These are phyloP conservation scores for Rhabdornis inornatus DNA, from an alignment of 2,113 vertebrate species.

Conservation along the genomic window DNA sequence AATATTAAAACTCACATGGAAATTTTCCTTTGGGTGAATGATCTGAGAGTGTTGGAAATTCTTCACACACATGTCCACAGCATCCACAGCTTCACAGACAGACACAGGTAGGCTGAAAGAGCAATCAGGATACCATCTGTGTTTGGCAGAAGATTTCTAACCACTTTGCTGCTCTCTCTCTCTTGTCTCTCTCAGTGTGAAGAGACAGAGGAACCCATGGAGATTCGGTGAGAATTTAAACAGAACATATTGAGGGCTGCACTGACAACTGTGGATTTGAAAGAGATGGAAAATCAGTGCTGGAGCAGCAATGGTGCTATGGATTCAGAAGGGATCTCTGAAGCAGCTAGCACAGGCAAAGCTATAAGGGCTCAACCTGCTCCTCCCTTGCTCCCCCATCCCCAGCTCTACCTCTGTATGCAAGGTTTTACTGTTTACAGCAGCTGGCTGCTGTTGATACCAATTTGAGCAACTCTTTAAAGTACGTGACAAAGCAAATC, in stretches of 20 bases:
- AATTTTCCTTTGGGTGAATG: not conserved
- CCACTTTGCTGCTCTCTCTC: slow-evolving; percentile 7
- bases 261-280: slow-evolving; percentile 12
- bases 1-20: slow-evolving; percentile 35
- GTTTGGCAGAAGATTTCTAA: slow-evolving; percentile 50
- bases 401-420: not conserved
- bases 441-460: not conserved
- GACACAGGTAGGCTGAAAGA: slow-evolving; percentile 53
- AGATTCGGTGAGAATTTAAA: slow-evolving; percentile 27
- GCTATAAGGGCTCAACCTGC: not conserved
- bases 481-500: not conserved
- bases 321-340: not conserved
- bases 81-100: slow-evolving; percentile 38
- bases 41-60: not conserved
- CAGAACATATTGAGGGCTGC: slow-evolving; percentile 36
- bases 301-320: not conserved
- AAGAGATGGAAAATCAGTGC: slow-evolving; percentile 29
- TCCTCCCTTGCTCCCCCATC: not conserved
- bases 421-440: not conserved
- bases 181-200: slow-evolving; percentile 21
- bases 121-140: slow-evolving; percentile 49
- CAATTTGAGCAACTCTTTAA: not conserved
- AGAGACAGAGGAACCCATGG: slow-evolving; percentile 31
- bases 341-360: not conserved
- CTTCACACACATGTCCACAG: slow-evolving; percentile 1